Base-by-base conservation (phyloP, 2,797 vertebrate genomes). In the Rallus crepitans region DNA sequence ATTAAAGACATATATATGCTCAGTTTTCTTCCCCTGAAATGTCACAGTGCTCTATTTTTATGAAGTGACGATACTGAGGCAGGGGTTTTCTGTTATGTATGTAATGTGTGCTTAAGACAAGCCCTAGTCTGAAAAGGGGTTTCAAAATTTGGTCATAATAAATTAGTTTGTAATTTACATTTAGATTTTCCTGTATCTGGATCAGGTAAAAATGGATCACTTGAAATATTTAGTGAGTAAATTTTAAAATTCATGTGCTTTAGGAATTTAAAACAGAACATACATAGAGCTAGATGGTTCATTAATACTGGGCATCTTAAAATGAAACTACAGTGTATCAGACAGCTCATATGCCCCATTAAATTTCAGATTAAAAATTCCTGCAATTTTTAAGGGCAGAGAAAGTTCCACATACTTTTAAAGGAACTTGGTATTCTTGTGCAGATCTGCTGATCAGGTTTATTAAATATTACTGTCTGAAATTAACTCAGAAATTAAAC, bases 311-410 rank as follows among this genome's bases (percentile, higher is more conserved):
- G 78, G 66, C 53, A 82, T n/a, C 72, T 96, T 96, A 96, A 96
- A 97, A 97, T 79, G 70, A 97, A 98, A 96, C 86, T 83, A 73
- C 50, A 90, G 50, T 89, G 33, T 76, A 96, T 89, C 80, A 92
- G 79, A 84, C 63, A 92, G 61, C 35, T 79, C 76, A 92, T 53
- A 96, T 66, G 61, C 42, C 47, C 86, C 77, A 84, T 68, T 90
- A 95, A 86, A 89, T 76, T 90, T 93, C 92, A 94, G 89, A 91
- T 59, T 87, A 48, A 90, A 96, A 94, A 88, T 52, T 94, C 71
- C 55, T 85, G 30, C 71, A 53, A 60, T 87, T 95, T 95, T 93
- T 93, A 96, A 96, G 66, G 27, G 55, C 52, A 91, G 94, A 72
- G 15, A 65, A 94, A 95, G 90, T 97, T 95, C 77, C 81, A 84